Conservation (phyloP, 2,797 vertebrate genomes). For the Prionace glauca region DNA sequence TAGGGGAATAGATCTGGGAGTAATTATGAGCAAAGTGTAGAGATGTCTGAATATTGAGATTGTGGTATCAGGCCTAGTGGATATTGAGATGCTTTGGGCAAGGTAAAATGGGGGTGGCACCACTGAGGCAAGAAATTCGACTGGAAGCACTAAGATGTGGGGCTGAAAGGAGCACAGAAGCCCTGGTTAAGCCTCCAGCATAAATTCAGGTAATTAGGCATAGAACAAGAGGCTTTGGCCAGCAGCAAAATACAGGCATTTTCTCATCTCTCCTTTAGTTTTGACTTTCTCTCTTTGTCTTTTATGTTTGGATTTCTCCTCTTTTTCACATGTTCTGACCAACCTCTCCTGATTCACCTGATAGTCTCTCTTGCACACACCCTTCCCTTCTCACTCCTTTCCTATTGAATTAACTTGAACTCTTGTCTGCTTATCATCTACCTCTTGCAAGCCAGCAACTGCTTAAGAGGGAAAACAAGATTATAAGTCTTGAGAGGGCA, state of each 20-base stretch:
- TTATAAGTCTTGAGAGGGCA: not conserved
- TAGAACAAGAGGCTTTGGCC: not conserved
- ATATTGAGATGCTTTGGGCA: not conserved
- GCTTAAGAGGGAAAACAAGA: not conserved
- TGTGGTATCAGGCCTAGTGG: not conserved
- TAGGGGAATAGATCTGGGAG: not conserved
- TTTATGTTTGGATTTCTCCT: too few relatives aligned
- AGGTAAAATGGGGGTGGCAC: not conserved
- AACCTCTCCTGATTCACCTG: too few relatives aligned
- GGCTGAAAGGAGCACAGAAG: not conserved
- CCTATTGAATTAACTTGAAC: not conserved
- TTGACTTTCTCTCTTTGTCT: not conserved
- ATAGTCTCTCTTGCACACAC: too few relatives aligned
- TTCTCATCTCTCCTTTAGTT: not conserved
- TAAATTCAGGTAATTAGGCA: not conserved
- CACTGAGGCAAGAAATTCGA: not conserved
- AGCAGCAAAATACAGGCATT: not conserved
- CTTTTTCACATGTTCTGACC: too few relatives aligned
- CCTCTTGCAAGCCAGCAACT: not conserved
- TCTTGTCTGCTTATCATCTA: not conserved
- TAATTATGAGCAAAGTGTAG: not conserved
- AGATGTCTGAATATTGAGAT: not conserved
- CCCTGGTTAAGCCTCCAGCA: not conserved
- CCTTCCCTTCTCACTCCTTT: not conserved
- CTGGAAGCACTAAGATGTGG: not conserved